Evolutionary conservation across 2,797 vertebrate species (phyloP).

Genomic region (Rhinophrynus dorsalis): DNA sequence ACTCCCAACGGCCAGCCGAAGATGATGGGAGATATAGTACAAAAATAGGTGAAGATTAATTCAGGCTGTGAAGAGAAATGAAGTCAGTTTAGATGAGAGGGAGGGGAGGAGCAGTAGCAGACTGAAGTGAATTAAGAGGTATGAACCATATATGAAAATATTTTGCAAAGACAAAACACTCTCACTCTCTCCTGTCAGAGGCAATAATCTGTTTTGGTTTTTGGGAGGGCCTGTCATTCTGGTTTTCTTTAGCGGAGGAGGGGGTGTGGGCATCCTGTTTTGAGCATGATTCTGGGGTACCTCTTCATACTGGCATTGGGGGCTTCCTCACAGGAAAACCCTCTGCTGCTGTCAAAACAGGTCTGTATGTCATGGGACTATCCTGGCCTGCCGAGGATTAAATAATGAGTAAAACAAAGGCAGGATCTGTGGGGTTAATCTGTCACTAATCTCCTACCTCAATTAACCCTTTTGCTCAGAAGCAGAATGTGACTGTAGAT

Average conservation of each 20-base stretch:
- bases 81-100: too few relatives aligned
- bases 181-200: neutral
- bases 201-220: neutral
- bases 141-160: neutral
- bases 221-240: neutral
- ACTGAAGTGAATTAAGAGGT: neutral
- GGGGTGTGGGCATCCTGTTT: constrained; percentile 23
- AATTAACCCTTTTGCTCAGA: constrained; percentile 15
- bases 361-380: constrained; percentile 6
- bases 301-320: neutral
- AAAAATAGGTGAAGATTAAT: too few relatives aligned
- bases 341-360: constrained; percentile 25
- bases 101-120: neutral
- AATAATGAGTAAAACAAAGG: constrained; percentile 7
- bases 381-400: constrained; percentile 15
- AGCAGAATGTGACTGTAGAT: neutral
- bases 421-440: constrained; percentile 39
- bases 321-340: constrained; percentile 13
- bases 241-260: neutral
- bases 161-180: neutral
- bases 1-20: too few relatives aligned
- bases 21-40: too few relatives aligned
- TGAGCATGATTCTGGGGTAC: constrained; percentile 18
- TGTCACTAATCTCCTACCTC: constrained; percentile 27
- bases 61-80: too few relatives aligned